Conservation (phyloP, 2,888 invertebrate genomes). For the Cantharis lateralis region DNA sequence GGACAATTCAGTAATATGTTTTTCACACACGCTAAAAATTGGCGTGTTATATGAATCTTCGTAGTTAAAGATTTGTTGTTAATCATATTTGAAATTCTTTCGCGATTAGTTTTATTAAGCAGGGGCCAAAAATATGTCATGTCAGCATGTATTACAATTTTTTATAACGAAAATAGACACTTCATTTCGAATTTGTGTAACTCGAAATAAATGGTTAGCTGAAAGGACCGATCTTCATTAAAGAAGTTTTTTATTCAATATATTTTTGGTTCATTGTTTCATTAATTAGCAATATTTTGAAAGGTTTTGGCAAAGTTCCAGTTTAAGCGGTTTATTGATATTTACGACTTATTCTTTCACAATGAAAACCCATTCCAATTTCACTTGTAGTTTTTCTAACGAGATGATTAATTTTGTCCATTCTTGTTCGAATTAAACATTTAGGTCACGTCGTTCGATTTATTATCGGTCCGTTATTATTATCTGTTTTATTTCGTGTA, state of each 20-base stretch:
- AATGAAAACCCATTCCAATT: background rate
- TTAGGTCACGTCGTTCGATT: background rate
- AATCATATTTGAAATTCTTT: background rate
- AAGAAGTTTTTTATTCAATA: background rate
- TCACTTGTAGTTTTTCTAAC: background rate
- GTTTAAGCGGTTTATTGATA: background rate
- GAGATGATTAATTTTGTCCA: background rate
- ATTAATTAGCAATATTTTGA: background rate
- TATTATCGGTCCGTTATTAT: background rate
- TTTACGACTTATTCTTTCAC: background rate
- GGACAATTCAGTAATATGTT: no score
- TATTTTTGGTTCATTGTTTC: background rate
- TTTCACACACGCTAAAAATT: background rate
- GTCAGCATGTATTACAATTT: background rate
- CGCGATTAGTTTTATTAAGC: background rate
- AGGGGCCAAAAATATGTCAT: background rate
- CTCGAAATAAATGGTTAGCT: background rate
- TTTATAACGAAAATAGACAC: background rate
- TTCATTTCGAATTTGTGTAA: background rate
- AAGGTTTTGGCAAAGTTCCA: background rate
- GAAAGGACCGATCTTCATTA: background rate
- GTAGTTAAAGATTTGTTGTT: background rate
- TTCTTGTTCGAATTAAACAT: background rate
- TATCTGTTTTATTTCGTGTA: background rate
- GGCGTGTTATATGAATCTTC: background rate